These are phyloP conservation scores for Phrynocephalus forsythii DNA, from an alignment of 2,797 vertebrate species.

Conservation along the genomic window DNA sequence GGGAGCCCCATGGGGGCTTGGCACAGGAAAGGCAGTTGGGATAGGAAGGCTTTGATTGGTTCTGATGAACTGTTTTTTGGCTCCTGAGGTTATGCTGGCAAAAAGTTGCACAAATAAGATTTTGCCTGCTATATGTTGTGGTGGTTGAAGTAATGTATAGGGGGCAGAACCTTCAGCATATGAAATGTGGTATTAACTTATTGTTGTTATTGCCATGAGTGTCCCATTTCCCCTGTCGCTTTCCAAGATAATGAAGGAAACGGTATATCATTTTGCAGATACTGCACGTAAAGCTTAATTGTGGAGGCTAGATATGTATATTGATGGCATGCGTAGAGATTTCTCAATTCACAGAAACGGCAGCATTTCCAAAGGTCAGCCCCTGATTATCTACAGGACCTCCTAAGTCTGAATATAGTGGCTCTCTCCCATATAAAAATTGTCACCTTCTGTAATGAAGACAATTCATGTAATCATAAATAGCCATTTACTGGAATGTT, in stretches of 20 bases:
- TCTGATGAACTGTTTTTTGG: too few species aligned
- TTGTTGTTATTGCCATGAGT: neutral
- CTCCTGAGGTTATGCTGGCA: neutral
- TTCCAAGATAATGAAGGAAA: neutral
- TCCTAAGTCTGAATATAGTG: constrained; percentile 3
- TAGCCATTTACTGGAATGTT: constrained; percentile 7
- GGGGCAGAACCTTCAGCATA: neutral
- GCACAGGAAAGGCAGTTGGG: too few species aligned
- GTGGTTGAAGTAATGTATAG: neutral
- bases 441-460: constrained; percentile 16
- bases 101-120: too few species aligned
- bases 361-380: neutral
- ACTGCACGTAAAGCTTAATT: neutral
- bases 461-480: constrained; percentile 23
- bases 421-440: neutral
- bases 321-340: neutral
- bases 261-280: neutral
- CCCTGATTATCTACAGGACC: neutral
- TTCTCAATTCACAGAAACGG: neutral
- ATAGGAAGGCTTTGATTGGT: too few species aligned
- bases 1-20: too few species aligned
- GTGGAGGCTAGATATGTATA: neutral
- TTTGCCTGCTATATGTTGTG: neutral
- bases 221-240: neutral
- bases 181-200: neutral